phyloP scores from a whole-genome alignment of 2,888 invertebrate species.

The Cephus spinipes region DNA sequence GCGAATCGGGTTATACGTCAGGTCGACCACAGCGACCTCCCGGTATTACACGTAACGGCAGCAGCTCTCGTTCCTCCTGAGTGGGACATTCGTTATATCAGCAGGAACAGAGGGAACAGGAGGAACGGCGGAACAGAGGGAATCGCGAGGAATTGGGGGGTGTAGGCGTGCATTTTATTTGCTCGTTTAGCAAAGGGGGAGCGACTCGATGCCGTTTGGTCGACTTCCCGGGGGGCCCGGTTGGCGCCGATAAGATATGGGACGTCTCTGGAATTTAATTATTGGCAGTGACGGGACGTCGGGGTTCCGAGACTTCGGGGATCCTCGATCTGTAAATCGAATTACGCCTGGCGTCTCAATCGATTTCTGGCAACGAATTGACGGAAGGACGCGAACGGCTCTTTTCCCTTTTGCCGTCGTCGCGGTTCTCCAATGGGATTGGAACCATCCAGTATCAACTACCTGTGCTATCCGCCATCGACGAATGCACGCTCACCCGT shows the following conservation, averaged over 20 bases:
- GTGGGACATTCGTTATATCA: constrained; percentile 13
- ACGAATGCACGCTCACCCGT: background rate
- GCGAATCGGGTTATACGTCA: background rate
- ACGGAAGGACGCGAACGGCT: background rate
- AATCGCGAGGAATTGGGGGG: constrained; percentile 22
- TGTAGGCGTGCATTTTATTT: constrained; percentile 28
- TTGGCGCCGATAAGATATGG: constrained; percentile 38
- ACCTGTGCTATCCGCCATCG: background rate
- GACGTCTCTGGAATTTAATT: constrained; percentile 43
- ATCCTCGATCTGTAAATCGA: background rate
- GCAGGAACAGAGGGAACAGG: constrained; percentile 1
- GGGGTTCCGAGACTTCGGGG: background rate
- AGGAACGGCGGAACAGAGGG: background rate
- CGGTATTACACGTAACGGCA: background rate
- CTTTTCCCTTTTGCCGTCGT: constrained; percentile 11
- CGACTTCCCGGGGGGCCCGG: constrained; percentile 1
- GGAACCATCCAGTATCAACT: background rate
- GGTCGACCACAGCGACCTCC: background rate
- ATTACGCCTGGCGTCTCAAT: background rate
- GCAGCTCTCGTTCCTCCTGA: constrained; percentile 2
- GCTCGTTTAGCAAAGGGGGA: constrained; percentile 12
- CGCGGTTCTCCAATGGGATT: constrained; percentile 2
- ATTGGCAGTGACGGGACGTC: constrained; percentile 27
- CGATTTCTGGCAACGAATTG: background rate
- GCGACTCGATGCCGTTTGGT: background rate